Percentiles rank a stretch among this genome's conserved stretches.
These are phyloP conservation scores for Torymus tubicola DNA, from an alignment of 2,888 invertebrate species.

Conservation along the genomic window DNA sequence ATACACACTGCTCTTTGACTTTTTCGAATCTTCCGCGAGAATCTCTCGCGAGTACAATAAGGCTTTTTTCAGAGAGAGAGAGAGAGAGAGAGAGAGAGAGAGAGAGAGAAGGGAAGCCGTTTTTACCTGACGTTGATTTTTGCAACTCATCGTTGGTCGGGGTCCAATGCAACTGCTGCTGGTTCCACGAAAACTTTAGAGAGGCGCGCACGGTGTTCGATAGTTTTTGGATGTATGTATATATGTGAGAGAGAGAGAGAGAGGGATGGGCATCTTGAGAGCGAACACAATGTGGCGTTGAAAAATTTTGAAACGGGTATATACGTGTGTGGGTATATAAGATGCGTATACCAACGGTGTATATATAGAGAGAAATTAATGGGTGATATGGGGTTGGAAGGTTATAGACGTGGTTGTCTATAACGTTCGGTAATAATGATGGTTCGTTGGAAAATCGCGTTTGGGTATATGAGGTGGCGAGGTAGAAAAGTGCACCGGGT, in stretches of 20 bases:
- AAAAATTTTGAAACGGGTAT: conserved; percentile 29
- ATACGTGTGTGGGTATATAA: neutral
- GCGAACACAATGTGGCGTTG: conserved; percentile 35
- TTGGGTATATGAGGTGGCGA: too few species aligned
- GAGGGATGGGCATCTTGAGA: neutral
- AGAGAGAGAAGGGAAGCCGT: too few species aligned
- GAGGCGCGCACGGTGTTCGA: too few species aligned
- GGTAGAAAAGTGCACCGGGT: too few species aligned
- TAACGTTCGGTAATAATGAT: too few species aligned
- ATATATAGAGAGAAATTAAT: neutral
- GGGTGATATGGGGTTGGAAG: too few species aligned
- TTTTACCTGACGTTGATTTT: conserved; percentile 64
- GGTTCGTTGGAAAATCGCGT: too few species aligned
- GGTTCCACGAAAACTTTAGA: conserved; percentile 32
- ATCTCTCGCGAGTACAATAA: conserved; percentile 58
- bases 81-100: too few species aligned
- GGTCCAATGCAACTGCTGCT: neutral
- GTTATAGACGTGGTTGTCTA: too few species aligned
- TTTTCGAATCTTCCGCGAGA: conserved; percentile 45
- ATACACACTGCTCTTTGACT: conserved; percentile 55
- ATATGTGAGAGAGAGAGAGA: too few species aligned
- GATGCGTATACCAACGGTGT: too few species aligned
- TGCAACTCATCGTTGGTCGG: conserved; percentile 66
- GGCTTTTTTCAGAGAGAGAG: conserved; percentile 21
- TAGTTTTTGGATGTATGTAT: too few species aligned